Evolutionary conservation across 2,113 vertebrate genomes (phyloP), one percentile per base, ranked within the genome.

Genomic region (Corythornis cristatus): DNA sequence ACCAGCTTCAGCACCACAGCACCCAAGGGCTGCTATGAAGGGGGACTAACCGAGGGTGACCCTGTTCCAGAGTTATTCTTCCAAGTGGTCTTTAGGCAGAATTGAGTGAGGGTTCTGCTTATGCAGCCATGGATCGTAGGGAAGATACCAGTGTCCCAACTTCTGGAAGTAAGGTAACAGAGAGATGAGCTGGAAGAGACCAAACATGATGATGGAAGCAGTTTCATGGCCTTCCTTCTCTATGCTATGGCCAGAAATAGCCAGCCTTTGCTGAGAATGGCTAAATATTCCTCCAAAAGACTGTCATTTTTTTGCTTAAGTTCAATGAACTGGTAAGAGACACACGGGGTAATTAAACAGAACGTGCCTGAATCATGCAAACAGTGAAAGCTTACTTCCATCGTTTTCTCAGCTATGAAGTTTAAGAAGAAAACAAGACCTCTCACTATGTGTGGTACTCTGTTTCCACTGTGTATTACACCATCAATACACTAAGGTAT

Each of bases 161-260:
- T 13, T 40, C 66, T 73, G 58, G 14, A 45, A 42, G 7, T 5
- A 15, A 48, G 40, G 12, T 10, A 20, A 28, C 29, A 81, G 13
- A 26, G 62, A 23, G 29, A 23, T 20, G 43, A 73, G 37, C 61
- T 89, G 58, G 33, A 45, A 68, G 78, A 43, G 53, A 56, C 9
- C 7, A 13, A 45, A 48, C 21, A n/a, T 0, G 0, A 31, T 5
- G 23, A 12, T 2, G 8, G 45, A 14, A 33, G 15, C 25, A 9
- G n/a, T 58, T 77, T 26, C 7, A 3, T 2, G 17, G 22, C 64
- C 58, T 70, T 73, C 21, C 33, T 65, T 66, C n/a, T 45, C 71
- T 28, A 29, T 35, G 19, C 58, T 45, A 5, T 2, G 33, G 50
- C 23, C 48, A 72, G 54, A n/a, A 23, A 57, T 2, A 33, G 37